These are phyloP conservation scores for Sinelater perroti DNA, from an alignment of 2,888 invertebrate species.

Conservation along the genomic window DNA sequence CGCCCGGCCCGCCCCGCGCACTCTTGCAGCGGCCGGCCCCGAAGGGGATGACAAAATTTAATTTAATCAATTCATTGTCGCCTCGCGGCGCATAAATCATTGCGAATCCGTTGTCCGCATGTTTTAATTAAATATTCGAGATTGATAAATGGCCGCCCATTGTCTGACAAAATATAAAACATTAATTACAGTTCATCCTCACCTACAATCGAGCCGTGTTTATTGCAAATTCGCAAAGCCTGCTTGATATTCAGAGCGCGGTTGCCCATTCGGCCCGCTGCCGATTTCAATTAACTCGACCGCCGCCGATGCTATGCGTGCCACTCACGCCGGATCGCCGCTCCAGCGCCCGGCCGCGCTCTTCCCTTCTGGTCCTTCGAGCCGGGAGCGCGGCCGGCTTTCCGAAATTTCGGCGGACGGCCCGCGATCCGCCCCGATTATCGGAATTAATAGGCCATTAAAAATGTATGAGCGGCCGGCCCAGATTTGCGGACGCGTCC, in stretches of 20 bases:
- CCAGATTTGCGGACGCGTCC: slow-evolving; percentile 23
- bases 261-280: slow-evolving; percentile 44
- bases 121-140: slow-evolving; percentile 63
- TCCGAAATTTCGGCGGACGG: not conserved
- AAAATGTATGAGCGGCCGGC: slow-evolving; percentile 25
- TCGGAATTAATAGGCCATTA: slow-evolving; percentile 17
- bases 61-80: slow-evolving; percentile 60
- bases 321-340: slow-evolving; percentile 37
- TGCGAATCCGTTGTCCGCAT: slow-evolving; percentile 62
- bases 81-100: slow-evolving; percentile 60
- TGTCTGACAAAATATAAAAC: slow-evolving; percentile 61
- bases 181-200: slow-evolving; percentile 56
- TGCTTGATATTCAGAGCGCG: slow-evolving; percentile 46
- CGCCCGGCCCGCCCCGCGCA: not conserved
- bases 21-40: no score
- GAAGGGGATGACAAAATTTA: slow-evolving; percentile 56
- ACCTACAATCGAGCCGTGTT: slow-evolving; percentile 50
- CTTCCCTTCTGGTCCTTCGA: slow-evolving; percentile 13
- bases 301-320: slow-evolving; percentile 42
- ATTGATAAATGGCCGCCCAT: slow-evolving; percentile 61
- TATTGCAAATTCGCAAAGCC: slow-evolving; percentile 49
- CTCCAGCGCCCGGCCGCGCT: slow-evolving; percentile 28
- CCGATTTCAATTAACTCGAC: slow-evolving; percentile 49
- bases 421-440: not conserved
- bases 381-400: not conserved